phyloP scores from a whole-genome alignment of 1,140 invertebrate genomes.

The Drosophila leontia region DNA sequence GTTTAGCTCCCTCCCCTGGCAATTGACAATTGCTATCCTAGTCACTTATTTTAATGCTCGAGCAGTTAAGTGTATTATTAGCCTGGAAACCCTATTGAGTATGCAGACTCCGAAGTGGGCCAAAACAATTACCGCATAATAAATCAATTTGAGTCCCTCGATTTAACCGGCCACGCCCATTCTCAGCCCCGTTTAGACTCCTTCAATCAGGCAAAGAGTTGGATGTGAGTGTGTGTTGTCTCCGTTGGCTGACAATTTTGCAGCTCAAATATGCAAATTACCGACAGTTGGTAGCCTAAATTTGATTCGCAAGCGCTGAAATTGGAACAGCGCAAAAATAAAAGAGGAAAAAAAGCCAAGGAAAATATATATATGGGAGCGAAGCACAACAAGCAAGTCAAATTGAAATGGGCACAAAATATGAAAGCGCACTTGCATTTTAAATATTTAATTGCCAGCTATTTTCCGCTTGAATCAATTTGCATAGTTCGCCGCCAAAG shows the following conservation, averaged over 20 bases:
- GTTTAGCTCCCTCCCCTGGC: constrained; percentile 7
- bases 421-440: constrained; percentile 59
- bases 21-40: constrained; percentile 21
- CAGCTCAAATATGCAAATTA: constrained; percentile 77
- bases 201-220: constrained; percentile 53
- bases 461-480: constrained; percentile 29
- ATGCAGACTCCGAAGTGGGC: constrained; percentile 70
- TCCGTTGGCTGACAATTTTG: constrained; percentile 58
- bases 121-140: constrained; percentile 81
- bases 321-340: constrained; percentile 25
- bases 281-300: constrained; percentile 77
- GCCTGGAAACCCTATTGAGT: constrained; percentile 56
- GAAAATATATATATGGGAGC: constrained; percentile 15
- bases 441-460: constrained; percentile 70
- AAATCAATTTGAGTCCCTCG: constrained; percentile 75
- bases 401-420: constrained; percentile 68
- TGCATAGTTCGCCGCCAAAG: background rate
- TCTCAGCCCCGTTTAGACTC: constrained; percentile 29
- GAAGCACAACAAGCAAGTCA: constrained; percentile 35
- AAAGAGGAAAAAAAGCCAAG: constrained; percentile 40
- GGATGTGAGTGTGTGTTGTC: constrained; percentile 27
- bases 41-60: constrained; percentile 64
- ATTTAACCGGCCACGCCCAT: constrained; percentile 41
- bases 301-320: constrained; percentile 68
- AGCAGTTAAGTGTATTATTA: constrained; percentile 64